Conservation (phyloP, 1,140 invertebrate genomes). For the Zaprionus ornatus region DNA sequence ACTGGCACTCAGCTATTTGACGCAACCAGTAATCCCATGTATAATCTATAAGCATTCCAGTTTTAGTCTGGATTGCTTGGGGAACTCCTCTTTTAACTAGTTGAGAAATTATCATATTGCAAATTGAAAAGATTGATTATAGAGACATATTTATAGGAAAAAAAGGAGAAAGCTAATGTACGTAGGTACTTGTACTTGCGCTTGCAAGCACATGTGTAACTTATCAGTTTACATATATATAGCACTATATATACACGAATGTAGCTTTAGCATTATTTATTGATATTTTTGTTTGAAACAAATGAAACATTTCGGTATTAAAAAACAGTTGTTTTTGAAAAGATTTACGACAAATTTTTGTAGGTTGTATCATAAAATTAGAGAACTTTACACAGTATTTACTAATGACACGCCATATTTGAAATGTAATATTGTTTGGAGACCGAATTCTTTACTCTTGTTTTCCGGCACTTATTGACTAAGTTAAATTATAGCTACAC, state of each 20-base stretch:
- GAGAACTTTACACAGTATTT: conserved; percentile 52
- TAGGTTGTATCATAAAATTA: conserved; percentile 35
- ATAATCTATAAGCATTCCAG: conserved; percentile 64
- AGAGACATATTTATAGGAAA: conserved; percentile 14
- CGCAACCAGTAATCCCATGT: conserved; percentile 82
- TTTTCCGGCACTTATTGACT: conserved; percentile 19
- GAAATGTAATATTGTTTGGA: conserved; percentile 10
- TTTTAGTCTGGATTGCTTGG: background rate
- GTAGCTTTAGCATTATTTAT: conserved; percentile 54
- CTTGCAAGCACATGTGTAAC: conserved; percentile 24
- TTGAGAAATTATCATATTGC: conserved; percentile 60
- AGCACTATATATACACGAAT: conserved; percentile 40
- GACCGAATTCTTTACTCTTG: background rate
- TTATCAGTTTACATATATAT: conserved; percentile 41
- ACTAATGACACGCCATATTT: conserved; percentile 54
- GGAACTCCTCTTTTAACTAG: conserved; percentile 45
- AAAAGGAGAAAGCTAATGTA: background rate
- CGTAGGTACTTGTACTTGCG: conserved; percentile 23
- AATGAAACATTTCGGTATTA: conserved; percentile 59
- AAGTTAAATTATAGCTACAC: conserved; percentile 17
- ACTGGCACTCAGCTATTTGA: conserved; percentile 82
- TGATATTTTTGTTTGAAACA: conserved; percentile 62
- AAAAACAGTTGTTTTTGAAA: conserved; percentile 12
- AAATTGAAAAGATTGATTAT: conserved; percentile 71
- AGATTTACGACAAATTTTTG: conserved; percentile 51